Percentiles rank a stretch among this genome's conserved stretches.
Conservation (phyloP, 2,797 vertebrate genomes). For the Taeniopygia guttata region DNA sequence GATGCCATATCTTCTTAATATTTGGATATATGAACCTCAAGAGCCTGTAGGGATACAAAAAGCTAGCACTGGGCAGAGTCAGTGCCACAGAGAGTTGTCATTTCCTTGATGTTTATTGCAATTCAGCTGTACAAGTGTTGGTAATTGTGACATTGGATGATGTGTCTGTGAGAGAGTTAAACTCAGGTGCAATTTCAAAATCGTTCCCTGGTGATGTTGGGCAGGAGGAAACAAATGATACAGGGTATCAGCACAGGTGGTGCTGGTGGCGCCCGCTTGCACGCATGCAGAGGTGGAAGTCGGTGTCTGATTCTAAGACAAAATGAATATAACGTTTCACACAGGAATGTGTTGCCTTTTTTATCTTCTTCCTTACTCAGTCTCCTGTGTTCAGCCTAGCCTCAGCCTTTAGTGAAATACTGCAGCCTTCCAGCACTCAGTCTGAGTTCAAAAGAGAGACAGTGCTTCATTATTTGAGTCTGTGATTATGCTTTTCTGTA, state of each 20-base stretch:
- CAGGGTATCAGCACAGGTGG: too few relatives aligned
- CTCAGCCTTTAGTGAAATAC: neutral
- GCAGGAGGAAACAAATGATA: neutral
- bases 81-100: neutral
- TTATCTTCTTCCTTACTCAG: neutral
- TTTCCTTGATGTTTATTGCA: neutral
- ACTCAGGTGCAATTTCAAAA: neutral
- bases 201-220: neutral
- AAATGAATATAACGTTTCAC: neutral
- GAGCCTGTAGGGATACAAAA: neutral
- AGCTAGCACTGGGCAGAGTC: neutral
- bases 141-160: neutral
- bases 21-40: neutral
- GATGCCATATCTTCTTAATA: neutral
- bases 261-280: fast-evolving
- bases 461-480: neutral
- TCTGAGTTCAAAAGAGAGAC: neutral
- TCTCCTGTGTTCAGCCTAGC: neutral
- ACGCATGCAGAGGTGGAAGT: fast-evolving
- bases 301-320: neutral
- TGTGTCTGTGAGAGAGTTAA: neutral
- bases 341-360: neutral
- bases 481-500: neutral
- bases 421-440: neutral
- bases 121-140: neutral